Evolutionary conservation across 2,113 vertebrate species (phyloP).

Genomic region (Entosphenus tridentatus): DNA sequence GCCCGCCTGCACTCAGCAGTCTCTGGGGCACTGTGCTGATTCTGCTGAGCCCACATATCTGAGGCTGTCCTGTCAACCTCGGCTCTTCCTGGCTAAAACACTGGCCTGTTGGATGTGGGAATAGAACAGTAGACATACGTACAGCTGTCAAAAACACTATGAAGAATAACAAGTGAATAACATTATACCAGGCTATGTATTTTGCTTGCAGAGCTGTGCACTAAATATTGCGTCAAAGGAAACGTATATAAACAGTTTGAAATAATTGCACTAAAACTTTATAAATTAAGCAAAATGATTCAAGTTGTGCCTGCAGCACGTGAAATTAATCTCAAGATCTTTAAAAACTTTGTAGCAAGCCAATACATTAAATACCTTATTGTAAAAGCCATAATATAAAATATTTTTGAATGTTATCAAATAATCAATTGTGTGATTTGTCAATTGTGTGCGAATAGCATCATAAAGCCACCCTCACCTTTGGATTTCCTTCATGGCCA

Average conservation of each 20-base stretch:
- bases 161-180: no score
- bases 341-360: no score
- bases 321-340: no score
- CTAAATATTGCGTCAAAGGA: neutral
- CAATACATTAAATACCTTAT: neutral
- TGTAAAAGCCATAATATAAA: neutral
- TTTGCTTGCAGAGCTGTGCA: neutral
- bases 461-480: neutral
- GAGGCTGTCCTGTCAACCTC: slow-evolving; percentile 3
- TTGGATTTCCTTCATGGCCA: neutral
- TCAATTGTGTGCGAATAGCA: neutral
- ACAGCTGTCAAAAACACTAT: no score
- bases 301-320: neutral
- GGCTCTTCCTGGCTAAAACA: slow-evolving; percentile 2
- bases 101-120: slow-evolving; percentile 4
- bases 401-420: neutral
- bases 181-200: neutral
- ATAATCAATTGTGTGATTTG: neutral
- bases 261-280: neutral
- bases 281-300: neutral
- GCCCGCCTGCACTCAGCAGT: slow-evolving; percentile 3
- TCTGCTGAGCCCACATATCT: slow-evolving; percentile 1
- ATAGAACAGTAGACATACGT: neutral
- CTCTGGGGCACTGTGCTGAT: slow-evolving; percentile 4
- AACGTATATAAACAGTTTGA: neutral